These are phyloP conservation scores for Aphrocallistes beatrix DNA, from an alignment of 37 sponge, comb jelly and placozoan genomes.

Conservation along the genomic window DNA sequence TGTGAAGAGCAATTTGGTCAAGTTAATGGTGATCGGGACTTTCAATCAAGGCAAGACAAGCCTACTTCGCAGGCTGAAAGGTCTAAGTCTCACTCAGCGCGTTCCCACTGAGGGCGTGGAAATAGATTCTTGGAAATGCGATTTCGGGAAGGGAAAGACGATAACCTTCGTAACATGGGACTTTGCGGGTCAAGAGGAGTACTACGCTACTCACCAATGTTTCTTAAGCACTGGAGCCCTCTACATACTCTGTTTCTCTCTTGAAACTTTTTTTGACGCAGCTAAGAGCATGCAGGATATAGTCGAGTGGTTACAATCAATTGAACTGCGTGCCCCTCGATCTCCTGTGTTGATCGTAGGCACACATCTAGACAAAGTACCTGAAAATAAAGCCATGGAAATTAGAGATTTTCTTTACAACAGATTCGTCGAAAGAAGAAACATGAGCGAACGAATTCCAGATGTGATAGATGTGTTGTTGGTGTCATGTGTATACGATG, in stretches of 20 bases:
- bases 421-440: neutral
- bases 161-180: constrained; percentile 81
- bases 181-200: constrained; percentile 86
- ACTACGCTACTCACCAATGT: constrained; percentile 89
- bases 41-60: constrained; percentile 79
- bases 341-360: constrained; percentile 77
- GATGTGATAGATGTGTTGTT: neutral
- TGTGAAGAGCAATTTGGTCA: constrained; percentile 44
- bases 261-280: constrained; percentile 39
- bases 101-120: constrained; percentile 62
- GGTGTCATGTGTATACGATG: neutral
- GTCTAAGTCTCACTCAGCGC: neutral
- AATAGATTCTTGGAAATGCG: constrained; percentile 52
- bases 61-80: constrained; percentile 60
- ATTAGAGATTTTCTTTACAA: neutral
- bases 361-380: constrained; percentile 57
- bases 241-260: constrained; percentile 62
- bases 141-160: neutral
- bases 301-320: constrained; percentile 71
- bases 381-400: neutral
- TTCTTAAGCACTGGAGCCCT: constrained; percentile 71
- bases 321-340: constrained; percentile 69
- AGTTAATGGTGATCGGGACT: constrained; percentile 73
- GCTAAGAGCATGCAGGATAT: constrained; percentile 47
- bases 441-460: neutral